Conservation (phyloP, 1,140 invertebrate genomes). For the Oryzaephilus surinamensis region DNA sequence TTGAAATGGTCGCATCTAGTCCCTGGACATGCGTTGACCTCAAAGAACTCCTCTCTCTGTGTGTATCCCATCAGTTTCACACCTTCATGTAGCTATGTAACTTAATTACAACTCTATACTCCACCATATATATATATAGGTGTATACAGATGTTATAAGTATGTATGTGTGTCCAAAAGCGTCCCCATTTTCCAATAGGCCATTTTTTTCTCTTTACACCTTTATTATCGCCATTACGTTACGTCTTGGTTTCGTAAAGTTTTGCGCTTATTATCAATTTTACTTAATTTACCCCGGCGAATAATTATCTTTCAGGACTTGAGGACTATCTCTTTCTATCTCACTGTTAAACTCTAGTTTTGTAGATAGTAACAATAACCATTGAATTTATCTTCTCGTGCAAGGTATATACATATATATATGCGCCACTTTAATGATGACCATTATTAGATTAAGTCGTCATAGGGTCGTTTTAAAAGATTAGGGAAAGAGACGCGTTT, state of each 20-base stretch:
- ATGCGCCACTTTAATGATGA: slow-evolving; percentile 32
- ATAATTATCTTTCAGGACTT: no score
- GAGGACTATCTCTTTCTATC: no score
- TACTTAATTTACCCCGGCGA: slow-evolving; percentile 23
- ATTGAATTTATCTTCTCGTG: slow-evolving; percentile 29
- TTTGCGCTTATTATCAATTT: slow-evolving; percentile 28
- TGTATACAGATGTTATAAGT: no score
- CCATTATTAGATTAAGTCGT: slow-evolving; percentile 32
- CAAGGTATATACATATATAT: no score
- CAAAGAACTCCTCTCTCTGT: slow-evolving; percentile 26
- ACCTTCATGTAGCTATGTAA: slow-evolving; percentile 23
- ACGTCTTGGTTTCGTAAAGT: slow-evolving; percentile 19
- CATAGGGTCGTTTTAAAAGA: slow-evolving; percentile 30
- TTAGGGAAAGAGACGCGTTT: slow-evolving; percentile 25
- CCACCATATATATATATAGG: no score
- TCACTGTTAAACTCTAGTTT: no score
- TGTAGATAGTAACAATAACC: slow-evolving; percentile 30
- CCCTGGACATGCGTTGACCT: slow-evolving; percentile 21
- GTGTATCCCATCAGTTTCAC: slow-evolving; percentile 17
- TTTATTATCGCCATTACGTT: slow-evolving; percentile 30
- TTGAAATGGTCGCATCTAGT: slow-evolving; percentile 11
- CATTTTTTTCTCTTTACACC: slow-evolving; percentile 21
- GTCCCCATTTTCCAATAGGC: no score
- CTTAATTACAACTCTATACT: slow-evolving; percentile 25
- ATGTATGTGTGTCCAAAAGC: no score